These are phyloP conservation scores for Melikaiella ostensackeni DNA, from an alignment of 2,888 invertebrate genomes.

Conservation along the genomic window DNA sequence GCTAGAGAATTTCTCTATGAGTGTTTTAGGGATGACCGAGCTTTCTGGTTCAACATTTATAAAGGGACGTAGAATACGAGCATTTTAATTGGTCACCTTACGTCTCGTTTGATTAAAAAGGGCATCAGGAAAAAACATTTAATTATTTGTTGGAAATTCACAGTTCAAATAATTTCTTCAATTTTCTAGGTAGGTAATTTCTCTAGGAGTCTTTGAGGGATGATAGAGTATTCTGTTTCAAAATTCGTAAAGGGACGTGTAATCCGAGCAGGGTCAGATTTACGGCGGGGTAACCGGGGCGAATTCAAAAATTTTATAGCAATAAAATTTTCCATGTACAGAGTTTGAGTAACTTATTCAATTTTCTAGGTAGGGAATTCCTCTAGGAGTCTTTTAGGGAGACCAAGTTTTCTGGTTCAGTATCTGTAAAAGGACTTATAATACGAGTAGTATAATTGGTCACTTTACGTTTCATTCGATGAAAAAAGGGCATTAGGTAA, in stretches of 20 bases:
- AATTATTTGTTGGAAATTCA: too few relatives aligned
- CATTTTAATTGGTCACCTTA: neutral
- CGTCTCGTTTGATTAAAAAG: constrained; percentile 36
- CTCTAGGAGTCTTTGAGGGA: neutral
- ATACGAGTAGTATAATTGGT: neutral
- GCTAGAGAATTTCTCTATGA: too few relatives aligned
- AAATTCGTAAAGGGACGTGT: neutral
- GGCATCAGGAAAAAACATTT: too few relatives aligned
- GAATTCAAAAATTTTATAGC: too few relatives aligned
- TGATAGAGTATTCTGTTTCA: neutral
- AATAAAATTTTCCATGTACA: too few relatives aligned
- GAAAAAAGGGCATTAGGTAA: too few relatives aligned
- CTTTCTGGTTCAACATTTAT: neutral
- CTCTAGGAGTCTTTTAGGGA: neutral
- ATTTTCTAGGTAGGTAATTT: neutral
- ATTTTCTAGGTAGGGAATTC: neutral
- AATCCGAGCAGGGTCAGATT: neutral
- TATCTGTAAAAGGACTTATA: neutral
- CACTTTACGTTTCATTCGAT: neutral
- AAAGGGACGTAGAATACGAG: neutral
- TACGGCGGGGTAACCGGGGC: too few relatives aligned
- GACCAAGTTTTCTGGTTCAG: neutral
- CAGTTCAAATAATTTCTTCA: too few relatives aligned
- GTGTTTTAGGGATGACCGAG: too few relatives aligned
- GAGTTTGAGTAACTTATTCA: too few relatives aligned